phyloP scores from a whole-genome alignment of 1,140 invertebrate species.

The Ceratosolen fusciceps region DNA sequence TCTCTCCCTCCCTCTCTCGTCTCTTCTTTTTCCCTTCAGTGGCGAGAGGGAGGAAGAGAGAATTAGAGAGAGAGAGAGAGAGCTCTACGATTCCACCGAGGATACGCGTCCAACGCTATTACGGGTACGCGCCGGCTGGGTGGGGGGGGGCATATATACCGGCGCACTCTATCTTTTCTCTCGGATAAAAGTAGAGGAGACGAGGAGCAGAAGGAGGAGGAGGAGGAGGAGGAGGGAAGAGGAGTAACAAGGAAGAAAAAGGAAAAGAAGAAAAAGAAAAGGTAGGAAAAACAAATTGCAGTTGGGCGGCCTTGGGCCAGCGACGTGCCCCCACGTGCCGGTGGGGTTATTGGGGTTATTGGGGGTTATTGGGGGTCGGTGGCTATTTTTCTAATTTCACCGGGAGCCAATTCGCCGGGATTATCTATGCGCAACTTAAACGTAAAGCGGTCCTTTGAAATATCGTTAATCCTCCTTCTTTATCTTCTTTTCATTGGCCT shows the following conservation, averaged over 20 bases:
- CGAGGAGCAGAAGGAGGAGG: background rate
- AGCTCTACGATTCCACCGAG: constrained; percentile 31
- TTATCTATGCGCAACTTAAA: constrained; percentile 23
- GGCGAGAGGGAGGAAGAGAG: no score
- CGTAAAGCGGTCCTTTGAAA: constrained; percentile 11
- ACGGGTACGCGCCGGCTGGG: constrained; percentile 1
- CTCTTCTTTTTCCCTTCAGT: background rate
- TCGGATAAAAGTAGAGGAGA: background rate
- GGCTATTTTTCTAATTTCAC: constrained; percentile 40
- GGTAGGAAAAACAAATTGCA: background rate
- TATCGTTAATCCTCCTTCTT: background rate
- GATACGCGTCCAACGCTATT: constrained; percentile 37
- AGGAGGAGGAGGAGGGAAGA: background rate
- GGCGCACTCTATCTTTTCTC: constrained; percentile 15
- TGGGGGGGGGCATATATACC: no score
- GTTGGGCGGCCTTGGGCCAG: background rate
- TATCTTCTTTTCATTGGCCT: background rate
- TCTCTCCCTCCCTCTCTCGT: background rate
- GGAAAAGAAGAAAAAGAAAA: background rate
- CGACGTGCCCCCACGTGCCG: no score
- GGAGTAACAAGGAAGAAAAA: background rate
- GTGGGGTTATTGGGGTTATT: no score
- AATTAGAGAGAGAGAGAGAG: no score
- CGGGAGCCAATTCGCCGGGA: background rate
- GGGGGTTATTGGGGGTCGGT: no score